Conservation (phyloP, 2,797 vertebrate species). For the Danio albolineatus region DNA sequence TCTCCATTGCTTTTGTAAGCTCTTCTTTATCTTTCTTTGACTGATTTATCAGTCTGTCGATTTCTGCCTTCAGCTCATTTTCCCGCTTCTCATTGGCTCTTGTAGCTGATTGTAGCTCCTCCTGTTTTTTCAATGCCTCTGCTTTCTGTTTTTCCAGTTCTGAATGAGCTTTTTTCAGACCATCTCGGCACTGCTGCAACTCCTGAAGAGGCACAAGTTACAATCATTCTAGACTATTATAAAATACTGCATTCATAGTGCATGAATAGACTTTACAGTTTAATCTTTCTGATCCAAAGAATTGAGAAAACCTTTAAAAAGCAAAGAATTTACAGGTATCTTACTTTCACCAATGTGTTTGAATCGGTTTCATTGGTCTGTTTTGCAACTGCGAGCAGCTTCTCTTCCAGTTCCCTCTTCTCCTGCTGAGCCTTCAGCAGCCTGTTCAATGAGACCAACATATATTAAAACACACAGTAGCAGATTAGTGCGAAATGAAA, state of each 20-base stretch:
- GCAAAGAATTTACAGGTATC: slow-evolving; percentile 27
- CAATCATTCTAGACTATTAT: neutral
- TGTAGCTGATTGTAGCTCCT: slow-evolving; percentile 74
- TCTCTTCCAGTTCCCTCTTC: slow-evolving; percentile 84
- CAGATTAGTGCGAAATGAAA: neutral
- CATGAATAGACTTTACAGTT: neutral
- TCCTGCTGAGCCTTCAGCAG: slow-evolving; percentile 84
- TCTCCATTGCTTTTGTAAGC: slow-evolving; percentile 75
- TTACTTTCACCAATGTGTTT: slow-evolving; percentile 78
- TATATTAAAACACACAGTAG: slow-evolving; percentile 33
- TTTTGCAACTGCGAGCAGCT: slow-evolving; percentile 75
- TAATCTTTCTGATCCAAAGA: neutral
- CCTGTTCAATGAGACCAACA: slow-evolving; percentile 69
- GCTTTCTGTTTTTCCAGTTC: slow-evolving; percentile 77
- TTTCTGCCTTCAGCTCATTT: slow-evolving; percentile 73
- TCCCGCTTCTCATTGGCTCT: slow-evolving; percentile 72
- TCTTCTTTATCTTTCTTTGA: slow-evolving; percentile 76
- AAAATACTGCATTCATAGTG: neutral
- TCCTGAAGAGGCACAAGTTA: slow-evolving; percentile 74
- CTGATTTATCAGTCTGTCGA: slow-evolving; percentile 78
- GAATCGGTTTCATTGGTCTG: slow-evolving; percentile 69
- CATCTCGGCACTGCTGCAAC: slow-evolving; percentile 73
- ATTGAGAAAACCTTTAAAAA: slow-evolving; percentile 31
- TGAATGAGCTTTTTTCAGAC: slow-evolving; percentile 70
- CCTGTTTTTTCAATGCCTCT: slow-evolving; percentile 72